These are phyloP conservation scores for Cepaea nemoralis DNA, from an alignment of 1,140 invertebrate genomes.

Conservation along the genomic window DNA sequence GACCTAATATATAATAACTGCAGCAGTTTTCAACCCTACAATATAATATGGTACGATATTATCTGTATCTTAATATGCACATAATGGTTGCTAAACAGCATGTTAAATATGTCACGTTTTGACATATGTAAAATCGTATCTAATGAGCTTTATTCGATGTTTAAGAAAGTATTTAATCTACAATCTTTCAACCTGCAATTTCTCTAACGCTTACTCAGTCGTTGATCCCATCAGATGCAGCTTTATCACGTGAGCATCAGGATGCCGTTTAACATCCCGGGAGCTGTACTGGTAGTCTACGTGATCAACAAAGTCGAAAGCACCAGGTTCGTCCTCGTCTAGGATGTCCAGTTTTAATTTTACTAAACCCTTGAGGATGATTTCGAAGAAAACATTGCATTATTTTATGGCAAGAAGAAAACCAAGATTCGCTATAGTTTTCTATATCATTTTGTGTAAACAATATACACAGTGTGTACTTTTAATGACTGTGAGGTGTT, in stretches of 20 bases:
- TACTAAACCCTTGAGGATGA: conserved; percentile 48
- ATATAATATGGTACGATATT: too few relatives aligned
- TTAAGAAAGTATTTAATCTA: too few relatives aligned
- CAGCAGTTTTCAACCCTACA: too few relatives aligned
- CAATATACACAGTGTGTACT: too few relatives aligned
- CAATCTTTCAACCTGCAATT: conserved; percentile 1
- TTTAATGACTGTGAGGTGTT: too few relatives aligned
- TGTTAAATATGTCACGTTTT: too few relatives aligned
- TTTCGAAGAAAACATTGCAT: neutral
- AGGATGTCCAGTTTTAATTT: conserved; percentile 56
- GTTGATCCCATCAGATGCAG: conserved; percentile 49
- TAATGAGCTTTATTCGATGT: too few relatives aligned
- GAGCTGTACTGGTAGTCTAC: conserved; percentile 53
- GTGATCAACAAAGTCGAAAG: conserved; percentile 54
- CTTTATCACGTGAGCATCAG: conserved; percentile 45
- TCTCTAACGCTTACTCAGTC: conserved; percentile 43
- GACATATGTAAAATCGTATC: too few relatives aligned
- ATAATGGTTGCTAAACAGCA: too few relatives aligned
- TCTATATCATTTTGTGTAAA: neutral
- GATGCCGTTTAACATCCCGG: conserved; percentile 40
- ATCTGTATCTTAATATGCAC: too few relatives aligned
- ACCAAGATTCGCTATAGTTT: neutral
- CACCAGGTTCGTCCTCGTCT: conserved; percentile 45
- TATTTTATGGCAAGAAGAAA: neutral
- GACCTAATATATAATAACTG: too few relatives aligned